phyloP scores from a whole-genome alignment of 2,888 invertebrate genomes.

The Drosophila flavopinicola region DNA sequence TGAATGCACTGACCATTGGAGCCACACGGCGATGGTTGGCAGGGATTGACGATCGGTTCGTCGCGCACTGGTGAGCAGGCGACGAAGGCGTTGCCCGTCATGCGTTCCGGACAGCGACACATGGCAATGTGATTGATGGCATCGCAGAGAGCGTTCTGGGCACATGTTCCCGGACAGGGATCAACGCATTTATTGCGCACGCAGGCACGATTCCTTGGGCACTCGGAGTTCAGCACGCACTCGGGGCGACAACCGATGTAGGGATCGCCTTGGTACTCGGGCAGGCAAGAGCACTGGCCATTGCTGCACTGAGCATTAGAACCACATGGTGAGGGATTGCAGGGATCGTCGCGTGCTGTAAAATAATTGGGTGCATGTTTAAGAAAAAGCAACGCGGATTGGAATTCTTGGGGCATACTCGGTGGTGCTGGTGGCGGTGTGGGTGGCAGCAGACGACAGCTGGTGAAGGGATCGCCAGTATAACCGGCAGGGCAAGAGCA shows the following conservation, averaged over 20 bases:
- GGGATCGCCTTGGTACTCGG: constrained; percentile 92
- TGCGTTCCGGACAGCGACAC: constrained; percentile 88
- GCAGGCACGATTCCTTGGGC: constrained; percentile 91
- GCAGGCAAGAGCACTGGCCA: constrained; percentile 90
- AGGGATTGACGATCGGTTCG: constrained; percentile 85
- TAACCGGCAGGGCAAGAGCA: constrained; percentile 90
- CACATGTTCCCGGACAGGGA: constrained; percentile 93
- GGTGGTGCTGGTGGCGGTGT: constrained; percentile 80
- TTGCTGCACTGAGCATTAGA: constrained; percentile 89
- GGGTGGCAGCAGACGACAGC: constrained; percentile 87
- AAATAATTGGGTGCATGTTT: constrained; percentile 17
- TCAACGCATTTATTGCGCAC: constrained; percentile 92
- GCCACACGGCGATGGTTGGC: constrained; percentile 89
- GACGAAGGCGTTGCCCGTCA: constrained; percentile 90
- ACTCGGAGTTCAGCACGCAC: constrained; percentile 92
- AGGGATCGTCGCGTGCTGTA: constrained; percentile 86
- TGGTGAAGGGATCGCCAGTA: constrained; percentile 91
- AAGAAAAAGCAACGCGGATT: constrained; percentile 1
- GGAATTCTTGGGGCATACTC: constrained; percentile 62
- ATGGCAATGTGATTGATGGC: constrained; percentile 89
- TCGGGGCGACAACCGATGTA: constrained; percentile 91
- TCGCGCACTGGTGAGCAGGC: constrained; percentile 86
- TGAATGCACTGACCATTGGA: constrained; percentile 89
- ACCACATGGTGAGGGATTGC: constrained; percentile 92
- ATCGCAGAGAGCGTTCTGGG: constrained; percentile 90